Evolutionary conservation across 2,797 vertebrate genomes (phyloP), one percentile per base, ranked within the genome.

Genomic region (Acestrorhynchus altus): DNA sequence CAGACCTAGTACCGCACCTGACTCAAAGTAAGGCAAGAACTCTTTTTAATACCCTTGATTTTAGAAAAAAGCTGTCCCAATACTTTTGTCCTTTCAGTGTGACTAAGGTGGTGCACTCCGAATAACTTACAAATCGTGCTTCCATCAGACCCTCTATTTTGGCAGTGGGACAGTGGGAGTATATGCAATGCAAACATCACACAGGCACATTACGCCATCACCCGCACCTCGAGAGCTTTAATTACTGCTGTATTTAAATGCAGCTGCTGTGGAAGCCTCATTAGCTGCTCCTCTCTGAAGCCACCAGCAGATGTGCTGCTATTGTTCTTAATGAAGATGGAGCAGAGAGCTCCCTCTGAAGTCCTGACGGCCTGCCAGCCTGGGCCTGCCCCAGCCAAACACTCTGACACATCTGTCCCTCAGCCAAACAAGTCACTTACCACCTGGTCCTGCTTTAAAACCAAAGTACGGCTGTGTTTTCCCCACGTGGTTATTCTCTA

Each of bases 291-390:
- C 24, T 71, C 49, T 70, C 28, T 72, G 26, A 24, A 31, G 52
- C 31, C 39, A 46, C 63, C 64, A 77, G 64, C 81, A 77, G 77
- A 80, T 82, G 77, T 72, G 67, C 51, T 69, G 51, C 78, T 73
- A 73, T 77, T 57, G 60, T 64, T 54, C 15, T 63, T 65, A 72
- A 83, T 76, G 59, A 79, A 68, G 68, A 54, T 24, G n/a, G 68
- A 72, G 49, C 57, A 56, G 64, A 72, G 57, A 56, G 63, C 54
- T 74, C 72, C 9, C 57, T 76, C 81, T 83, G 81, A 76, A 72
- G 22, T 10, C 42, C 42, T 59, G 46, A 59, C 67, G 28, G 20
- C 68, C 39, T 52, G 7, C 15, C 39, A 47, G 71, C 20, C 24
- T 52, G 0, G 12, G 60, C 18, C 66, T 24, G 51, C 52, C 31